Evolutionary conservation across 2,797 vertebrate genomes (phyloP).

Genomic region (Hylomyscus alleni): DNA sequence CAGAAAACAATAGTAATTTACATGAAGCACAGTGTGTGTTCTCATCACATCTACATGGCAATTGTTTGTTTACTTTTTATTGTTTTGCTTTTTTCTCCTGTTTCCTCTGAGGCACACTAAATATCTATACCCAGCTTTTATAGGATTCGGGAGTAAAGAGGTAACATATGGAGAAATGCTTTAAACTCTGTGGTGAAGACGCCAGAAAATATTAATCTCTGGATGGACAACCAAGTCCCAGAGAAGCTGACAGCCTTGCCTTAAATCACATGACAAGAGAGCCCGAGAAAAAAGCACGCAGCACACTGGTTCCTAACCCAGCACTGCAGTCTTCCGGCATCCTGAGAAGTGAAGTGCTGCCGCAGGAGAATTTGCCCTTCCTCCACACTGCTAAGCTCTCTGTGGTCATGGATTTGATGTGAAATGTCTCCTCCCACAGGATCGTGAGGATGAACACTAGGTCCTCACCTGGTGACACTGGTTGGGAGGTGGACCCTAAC

Average conservation of each 20-base stretch:
- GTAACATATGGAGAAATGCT: conserved; percentile 48
- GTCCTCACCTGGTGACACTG: too few species aligned
- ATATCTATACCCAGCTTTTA: background rate
- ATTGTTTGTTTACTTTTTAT: background rate
- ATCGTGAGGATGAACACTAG: background rate
- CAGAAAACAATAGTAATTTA: conserved; percentile 21
- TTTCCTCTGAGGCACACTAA: conserved; percentile 30
- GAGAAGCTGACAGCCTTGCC: conserved; percentile 29
- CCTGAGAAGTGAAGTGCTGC: background rate
- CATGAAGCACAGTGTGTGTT: background rate
- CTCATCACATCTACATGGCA: background rate
- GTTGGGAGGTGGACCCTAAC: background rate
- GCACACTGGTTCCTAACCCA: background rate
- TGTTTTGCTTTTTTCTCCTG: background rate
- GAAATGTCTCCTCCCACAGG: background rate
- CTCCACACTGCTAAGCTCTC: background rate
- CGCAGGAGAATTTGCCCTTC: background rate
- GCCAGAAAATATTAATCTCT: conserved; percentile 60
- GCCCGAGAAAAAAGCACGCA: background rate
- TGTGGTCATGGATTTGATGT: too few species aligned
- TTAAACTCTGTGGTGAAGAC: conserved; percentile 50
- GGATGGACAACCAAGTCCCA: conserved; percentile 69
- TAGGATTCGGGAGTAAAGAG: background rate
- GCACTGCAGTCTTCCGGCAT: background rate
- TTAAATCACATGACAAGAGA: conserved; percentile 26